Evolutionary conservation across 2,113 vertebrate genomes (phyloP).

Genomic region (Cinclus cinclus): DNA sequence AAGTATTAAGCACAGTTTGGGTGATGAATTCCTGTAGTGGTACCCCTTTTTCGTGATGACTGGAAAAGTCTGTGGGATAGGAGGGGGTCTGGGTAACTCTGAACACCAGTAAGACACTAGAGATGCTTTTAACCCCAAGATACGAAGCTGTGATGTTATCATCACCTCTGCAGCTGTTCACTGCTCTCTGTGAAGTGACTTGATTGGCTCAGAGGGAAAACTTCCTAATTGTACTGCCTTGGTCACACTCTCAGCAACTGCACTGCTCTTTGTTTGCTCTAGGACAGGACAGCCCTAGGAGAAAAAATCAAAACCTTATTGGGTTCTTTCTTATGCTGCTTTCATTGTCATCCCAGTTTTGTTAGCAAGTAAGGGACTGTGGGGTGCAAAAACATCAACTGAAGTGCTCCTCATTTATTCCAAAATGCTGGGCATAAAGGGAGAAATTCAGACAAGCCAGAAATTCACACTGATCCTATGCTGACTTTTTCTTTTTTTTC

Average conservation of each 20-base stretch:
- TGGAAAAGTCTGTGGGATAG: rapidly evolving
- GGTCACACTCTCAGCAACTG: not conserved
- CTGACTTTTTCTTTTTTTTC: not conserved
- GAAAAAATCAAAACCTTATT: not conserved
- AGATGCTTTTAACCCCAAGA: not conserved
- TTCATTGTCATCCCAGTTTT: not conserved
- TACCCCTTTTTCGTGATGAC: not conserved
- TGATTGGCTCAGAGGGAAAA: not conserved
- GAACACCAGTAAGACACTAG: not conserved
- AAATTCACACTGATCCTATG: not conserved
- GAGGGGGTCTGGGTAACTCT: not conserved
- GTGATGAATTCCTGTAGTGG: not conserved
- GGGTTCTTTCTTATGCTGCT: not conserved
- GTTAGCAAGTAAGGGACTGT: not conserved
- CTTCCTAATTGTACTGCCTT: not conserved
- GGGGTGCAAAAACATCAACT: not conserved
- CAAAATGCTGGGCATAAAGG: not conserved
- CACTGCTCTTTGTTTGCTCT: not conserved
- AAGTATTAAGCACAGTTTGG: not conserved
- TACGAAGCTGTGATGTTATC: not conserved
- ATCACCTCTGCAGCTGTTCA: not conserved
- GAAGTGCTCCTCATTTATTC: not conserved
- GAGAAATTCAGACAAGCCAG: not conserved
- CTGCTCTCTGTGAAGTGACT: not conserved
- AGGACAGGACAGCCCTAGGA: not conserved